Evolutionary conservation across 2,888 invertebrate genomes (phyloP), one percentile per base, ranked within the genome.

Genomic region (Geotrupes spiniger): DNA sequence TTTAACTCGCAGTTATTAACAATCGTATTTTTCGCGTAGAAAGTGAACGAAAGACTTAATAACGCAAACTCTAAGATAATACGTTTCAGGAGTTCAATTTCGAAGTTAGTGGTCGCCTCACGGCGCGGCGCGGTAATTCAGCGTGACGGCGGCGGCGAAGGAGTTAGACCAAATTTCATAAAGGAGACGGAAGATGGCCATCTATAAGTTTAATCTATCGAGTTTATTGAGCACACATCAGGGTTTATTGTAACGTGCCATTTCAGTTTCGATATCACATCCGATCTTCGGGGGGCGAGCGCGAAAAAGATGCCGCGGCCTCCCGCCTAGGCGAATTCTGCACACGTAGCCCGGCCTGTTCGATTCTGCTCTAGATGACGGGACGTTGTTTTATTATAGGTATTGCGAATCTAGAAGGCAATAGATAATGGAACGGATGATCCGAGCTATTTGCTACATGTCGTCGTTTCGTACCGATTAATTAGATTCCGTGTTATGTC

Each of bases 271-370:
- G 57, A 61, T 58, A 55, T 56, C 33, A 21, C 11, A 8, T 33
- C 53, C 53, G 50, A 42, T 41, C 43, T 47, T 37, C 42, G 56
- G 21, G 21, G 3, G 6, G 6, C 21, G 21, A 21, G 6, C 3
- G 6, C 21, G 21, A 21, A 21, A 21, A 21, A 21, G 21, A 3
- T 21, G 3, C 21, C 6, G 21, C 21, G 44, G 49, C 50, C 46
- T 29, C 52, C 49, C 48, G 53, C 50, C 44, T 53, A 48, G 42
- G 52, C 40, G 51, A 56, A 70, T 70, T 69, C 70, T 61, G 66
- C 66, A 63, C 70, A 70, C 70, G 70, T 70, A 68, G 68, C 66
- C 60, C 58, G 57, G 65, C 65, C 56, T 58, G 61, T 60, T 59
- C 61, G 59, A 61, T 61, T 61, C 59, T 56, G 53, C 49, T 54